phyloP scores from a whole-genome alignment of 2,888 invertebrate genomes.

The Mimachlamys varia region DNA sequence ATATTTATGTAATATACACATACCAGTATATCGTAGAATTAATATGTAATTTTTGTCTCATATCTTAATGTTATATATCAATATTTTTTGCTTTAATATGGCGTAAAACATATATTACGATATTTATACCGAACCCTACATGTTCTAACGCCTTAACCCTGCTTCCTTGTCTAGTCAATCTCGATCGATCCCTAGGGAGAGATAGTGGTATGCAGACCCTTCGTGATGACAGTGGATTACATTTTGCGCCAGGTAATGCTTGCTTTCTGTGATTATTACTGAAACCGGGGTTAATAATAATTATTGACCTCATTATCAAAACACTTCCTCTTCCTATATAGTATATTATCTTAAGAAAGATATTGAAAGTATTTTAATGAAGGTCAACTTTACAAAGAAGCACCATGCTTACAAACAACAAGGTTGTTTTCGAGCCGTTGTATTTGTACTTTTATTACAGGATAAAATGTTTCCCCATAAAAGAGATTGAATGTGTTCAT shows the following conservation, averaged over 20 bases:
- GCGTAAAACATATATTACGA: neutral
- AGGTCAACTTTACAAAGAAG: too few species aligned
- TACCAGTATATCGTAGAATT: neutral
- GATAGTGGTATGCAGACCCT: constrained; percentile 2
- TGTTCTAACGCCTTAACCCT: neutral
- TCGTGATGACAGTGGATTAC: neutral
- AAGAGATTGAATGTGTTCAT: too few species aligned
- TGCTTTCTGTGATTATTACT: neutral
- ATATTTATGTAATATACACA: neutral
- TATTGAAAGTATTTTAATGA: too few species aligned
- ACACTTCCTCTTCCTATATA: too few species aligned
- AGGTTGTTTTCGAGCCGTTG: too few species aligned
- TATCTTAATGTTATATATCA: neutral
- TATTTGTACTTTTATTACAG: too few species aligned
- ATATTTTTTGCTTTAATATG: neutral
- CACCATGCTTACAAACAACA: too few species aligned
- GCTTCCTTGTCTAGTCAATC: neutral
- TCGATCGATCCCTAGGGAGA: neutral
- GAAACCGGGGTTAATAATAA: neutral
- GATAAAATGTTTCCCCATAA: too few species aligned
- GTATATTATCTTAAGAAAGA: too few species aligned
- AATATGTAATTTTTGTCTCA: neutral
- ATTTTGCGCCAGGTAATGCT: neutral
- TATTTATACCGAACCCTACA: neutral
- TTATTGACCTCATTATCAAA: neutral